Evolutionary conservation across 2,888 invertebrate genomes (phyloP), one percentile per base, ranked within the genome.

Genomic region (Podotricha telesiphe): DNA sequence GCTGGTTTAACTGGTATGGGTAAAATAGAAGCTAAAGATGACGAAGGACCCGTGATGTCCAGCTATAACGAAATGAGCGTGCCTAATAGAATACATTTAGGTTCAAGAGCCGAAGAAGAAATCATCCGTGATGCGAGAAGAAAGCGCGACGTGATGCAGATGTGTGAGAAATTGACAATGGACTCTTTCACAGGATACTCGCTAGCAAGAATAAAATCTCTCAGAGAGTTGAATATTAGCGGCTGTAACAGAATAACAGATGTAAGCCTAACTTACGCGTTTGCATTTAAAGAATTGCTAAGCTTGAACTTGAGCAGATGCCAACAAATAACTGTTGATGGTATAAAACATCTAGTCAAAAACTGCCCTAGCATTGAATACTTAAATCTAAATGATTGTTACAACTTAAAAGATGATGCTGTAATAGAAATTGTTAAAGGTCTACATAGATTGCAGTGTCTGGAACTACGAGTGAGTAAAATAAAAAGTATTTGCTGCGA

Each of bases 201-300:
- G 8, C 87, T 95, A 69, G 92, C 93, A 42, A 87, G 94, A 42
- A 78, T 95, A 15, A 93, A 88, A 73, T 88, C 92, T 0, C 88
- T 96, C 2, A 89, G 86, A 70, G 89, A 93, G 59, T 86, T 96
- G 7, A 95, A 96, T 80, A 87, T 96, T 17, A 94, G 95, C 69
- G 94, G 95, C 0, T 96, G 96, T 80, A 95, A 94, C 74, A 94
- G 94, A 82, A 94, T 96, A 65, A 95, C 96, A 19, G 96, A 96
- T 84, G 94, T 95, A 0, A 95, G 96, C 72, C 81, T 96, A 11
- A 95, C 94, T 71, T 95, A 95, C 77, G 95, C 95, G 48, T 94
- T 96, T 72, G 93, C 93, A 71, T 96, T 96, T 78, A 90, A 93
- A 62, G 96, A 96, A 82, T 87, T 96, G 8, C 86, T 86, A 42